Evolutionary conservation across 1,140 invertebrate genomes (phyloP), one percentile per base, ranked within the genome.

Genomic region (Riptortus pedestris): DNA sequence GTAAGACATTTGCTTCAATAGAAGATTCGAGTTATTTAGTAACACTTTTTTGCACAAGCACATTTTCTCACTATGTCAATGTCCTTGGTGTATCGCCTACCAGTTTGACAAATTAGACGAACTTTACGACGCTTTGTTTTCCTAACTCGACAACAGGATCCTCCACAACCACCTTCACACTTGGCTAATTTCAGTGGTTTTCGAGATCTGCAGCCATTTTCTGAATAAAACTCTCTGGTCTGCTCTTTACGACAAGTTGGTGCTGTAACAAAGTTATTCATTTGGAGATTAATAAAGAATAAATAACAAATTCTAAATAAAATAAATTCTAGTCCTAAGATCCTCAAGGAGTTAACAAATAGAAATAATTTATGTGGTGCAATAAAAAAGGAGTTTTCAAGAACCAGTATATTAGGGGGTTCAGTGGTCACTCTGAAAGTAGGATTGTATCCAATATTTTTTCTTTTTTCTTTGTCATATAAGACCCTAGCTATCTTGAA

Each of bases 51-150:
- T 66, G 85, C 84, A 77, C 88, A 91, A 63, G 86, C 85, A 75
- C 88, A 98, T 76, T 96, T 96, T 71, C 93, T 85, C 72, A 98
- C 90, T 72, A 98, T 90, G 72, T 96, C 91, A 71, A 98, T 85
- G 73, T 96, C 90, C 81, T 94, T 93, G 73, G 91, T 91, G 80
- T 93, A 96, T 58, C 89, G 86, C 63, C 86, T 89, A 58, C 93
- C 93, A 75, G 97, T 87, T 68, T 85, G 83, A 78, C 95, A 98
- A 71, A 93, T 86, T 65, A 97, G 81, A 67, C 92, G 88, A 12
- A 96, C 91, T 82, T 92, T 92, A 74, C 93, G 84, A 73, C 89
- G 84, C 78, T 95, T 91, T 67, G 89, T 93, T 74, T 91, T 90
- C 71, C 90, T 84, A 22, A 91, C 87, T 62, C 85, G 83, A 74